A percentile compares a stretch with the other conserved stretches of the same genome.
Evolutionary conservation across 1,140 invertebrate species (phyloP).

Genomic region (Semibalanus balanoides): DNA sequence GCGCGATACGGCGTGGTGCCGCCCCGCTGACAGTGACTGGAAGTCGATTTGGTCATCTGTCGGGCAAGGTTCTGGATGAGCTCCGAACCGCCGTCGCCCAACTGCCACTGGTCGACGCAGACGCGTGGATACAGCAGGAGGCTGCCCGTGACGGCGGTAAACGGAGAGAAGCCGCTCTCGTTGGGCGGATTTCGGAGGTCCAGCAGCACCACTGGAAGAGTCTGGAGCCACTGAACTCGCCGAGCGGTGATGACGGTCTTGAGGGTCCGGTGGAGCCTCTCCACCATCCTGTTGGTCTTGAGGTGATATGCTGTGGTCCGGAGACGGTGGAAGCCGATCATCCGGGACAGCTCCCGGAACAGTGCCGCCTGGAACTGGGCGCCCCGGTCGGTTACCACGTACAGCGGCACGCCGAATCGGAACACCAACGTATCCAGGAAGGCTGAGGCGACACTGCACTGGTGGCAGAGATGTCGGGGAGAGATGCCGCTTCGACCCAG

Average conservation of each 20-base stretch:
- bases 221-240: neutral
- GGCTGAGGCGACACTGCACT: conserved; percentile 6
- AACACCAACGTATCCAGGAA: conserved; percentile 11
- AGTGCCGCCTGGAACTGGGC: conserved; percentile 7
- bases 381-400: neutral
- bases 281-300: neutral
- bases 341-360: conserved; percentile 7
- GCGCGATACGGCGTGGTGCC: too few relatives aligned
- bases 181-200: conserved; percentile 1
- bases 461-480: conserved; percentile 5
- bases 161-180: neutral
- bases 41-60: too few relatives aligned
- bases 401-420: too few relatives aligned
- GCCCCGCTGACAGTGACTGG: too few relatives aligned
- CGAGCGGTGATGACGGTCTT: neutral
- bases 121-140: neutral
- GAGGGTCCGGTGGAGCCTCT: neutral
- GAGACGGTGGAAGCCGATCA: conserved; percentile 10
- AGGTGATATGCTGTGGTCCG: neutral
- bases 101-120: too few relatives aligned
- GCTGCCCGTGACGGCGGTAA: neutral
- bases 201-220: neutral
- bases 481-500: conserved; percentile 12
- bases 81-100: too few relatives aligned
- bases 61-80: too few relatives aligned